Evolutionary conservation across 2,113 vertebrate species (phyloP).

Genomic region (Plecotus auritus): DNA sequence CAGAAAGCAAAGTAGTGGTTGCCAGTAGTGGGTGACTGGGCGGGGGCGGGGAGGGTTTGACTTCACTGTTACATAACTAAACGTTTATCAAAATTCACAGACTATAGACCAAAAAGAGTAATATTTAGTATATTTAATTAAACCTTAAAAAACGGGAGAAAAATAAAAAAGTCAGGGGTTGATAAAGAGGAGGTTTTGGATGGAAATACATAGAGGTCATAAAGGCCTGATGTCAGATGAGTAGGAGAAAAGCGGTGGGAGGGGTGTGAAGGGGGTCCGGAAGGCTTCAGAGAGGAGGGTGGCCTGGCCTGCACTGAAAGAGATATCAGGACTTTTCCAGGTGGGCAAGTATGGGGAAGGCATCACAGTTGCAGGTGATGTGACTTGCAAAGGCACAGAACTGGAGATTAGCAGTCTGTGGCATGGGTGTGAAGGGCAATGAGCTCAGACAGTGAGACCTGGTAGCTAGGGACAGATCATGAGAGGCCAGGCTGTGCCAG

Average conservation of each 20-base stretch:
- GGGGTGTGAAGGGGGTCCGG: accelerated
- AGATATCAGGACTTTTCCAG: background rate
- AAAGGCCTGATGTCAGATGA: background rate
- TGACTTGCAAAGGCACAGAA: background rate
- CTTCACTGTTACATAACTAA: background rate
- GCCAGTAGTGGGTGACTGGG: background rate
- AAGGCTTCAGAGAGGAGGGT: background rate
- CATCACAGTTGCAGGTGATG: too few relatives aligned
- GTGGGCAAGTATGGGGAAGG: background rate
- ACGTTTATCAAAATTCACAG: background rate
- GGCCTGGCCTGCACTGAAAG: background rate
- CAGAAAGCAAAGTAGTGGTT: background rate
- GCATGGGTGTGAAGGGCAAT: too few relatives aligned
- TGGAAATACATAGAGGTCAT: background rate
- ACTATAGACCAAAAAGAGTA: background rate
- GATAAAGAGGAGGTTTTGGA: background rate
- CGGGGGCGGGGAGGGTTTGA: background rate
- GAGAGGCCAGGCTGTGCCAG: background rate
- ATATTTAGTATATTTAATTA: background rate
- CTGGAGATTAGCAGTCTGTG: background rate
- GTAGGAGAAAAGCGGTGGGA: background rate
- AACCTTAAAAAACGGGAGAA: background rate
- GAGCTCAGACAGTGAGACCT: background rate
- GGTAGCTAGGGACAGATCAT: background rate
- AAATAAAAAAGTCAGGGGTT: background rate